A percentile compares a stretch with the other conserved stretches of the same genome.
Conservation (phyloP, 2,888 invertebrate genomes). For the Amblyteles armatorius region DNA sequence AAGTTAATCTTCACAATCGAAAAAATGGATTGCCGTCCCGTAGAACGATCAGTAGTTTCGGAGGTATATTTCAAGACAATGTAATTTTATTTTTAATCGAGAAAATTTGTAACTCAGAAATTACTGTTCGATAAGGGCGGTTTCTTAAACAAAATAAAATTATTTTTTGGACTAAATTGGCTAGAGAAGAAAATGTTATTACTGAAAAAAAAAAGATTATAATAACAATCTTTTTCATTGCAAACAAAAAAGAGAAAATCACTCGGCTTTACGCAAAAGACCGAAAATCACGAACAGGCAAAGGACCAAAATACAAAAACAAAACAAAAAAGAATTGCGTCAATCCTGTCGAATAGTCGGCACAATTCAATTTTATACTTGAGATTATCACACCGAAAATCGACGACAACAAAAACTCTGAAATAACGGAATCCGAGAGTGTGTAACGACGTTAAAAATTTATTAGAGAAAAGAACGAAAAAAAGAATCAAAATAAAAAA, state of each 20-base stretch:
- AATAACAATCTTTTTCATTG: not conserved
- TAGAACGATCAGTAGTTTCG: not conserved
- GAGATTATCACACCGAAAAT: conserved; percentile 68
- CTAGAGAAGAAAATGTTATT: not conserved
- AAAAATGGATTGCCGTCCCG: not conserved
- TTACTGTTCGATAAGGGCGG: not conserved
- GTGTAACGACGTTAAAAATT: conserved; percentile 72
- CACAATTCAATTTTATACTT: conserved; percentile 29
- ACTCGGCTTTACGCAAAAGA: not conserved
- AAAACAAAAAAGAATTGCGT: conserved; percentile 61
- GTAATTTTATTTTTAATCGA: not conserved
- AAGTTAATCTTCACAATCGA: not conserved
- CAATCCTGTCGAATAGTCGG: conserved; percentile 71
- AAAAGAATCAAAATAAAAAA: conserved; percentile 31
- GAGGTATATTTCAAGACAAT: not conserved
- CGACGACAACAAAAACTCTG: conserved; percentile 8
- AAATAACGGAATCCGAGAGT: conserved; percentile 66
- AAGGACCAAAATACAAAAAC: conserved; percentile 74
- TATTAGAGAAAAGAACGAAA: conserved; percentile 59
- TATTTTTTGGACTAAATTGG: not conserved
- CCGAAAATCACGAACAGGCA: conserved; percentile 61
- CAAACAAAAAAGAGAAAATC: not conserved
- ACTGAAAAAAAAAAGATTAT: not conserved
- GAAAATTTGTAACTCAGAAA: not conserved
- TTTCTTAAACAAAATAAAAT: not conserved